These are phyloP conservation scores for Hanleya hanleyi DNA, from an alignment of 2,888 invertebrate species.

Conservation along the genomic window DNA sequence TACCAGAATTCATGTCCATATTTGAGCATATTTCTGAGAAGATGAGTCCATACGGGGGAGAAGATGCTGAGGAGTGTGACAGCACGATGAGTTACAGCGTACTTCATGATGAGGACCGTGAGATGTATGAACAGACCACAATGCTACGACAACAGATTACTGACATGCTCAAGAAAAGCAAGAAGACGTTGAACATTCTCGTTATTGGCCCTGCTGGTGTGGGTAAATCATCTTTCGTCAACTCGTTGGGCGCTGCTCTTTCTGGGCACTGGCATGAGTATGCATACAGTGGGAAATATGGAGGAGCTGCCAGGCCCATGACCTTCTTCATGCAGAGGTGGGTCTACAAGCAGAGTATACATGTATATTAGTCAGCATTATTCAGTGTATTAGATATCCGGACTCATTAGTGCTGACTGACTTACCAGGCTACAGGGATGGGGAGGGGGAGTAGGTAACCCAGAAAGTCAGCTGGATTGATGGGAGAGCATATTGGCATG, in stretches of 20 bases:
- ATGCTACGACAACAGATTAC: not conserved
- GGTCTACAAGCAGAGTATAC: too few species aligned
- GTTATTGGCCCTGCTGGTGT: slow-evolving; percentile 12
- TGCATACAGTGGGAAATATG: slow-evolving; percentile 17
- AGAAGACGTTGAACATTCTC: not conserved
- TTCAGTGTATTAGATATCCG: too few species aligned
- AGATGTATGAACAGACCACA: not conserved
- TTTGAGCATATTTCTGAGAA: not conserved
- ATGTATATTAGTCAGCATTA: too few species aligned
- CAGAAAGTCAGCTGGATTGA: too few species aligned
- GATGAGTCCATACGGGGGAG: not conserved
- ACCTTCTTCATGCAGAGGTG: not conserved
- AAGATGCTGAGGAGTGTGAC: not conserved
- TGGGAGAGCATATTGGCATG: too few species aligned
- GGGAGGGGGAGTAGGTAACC: too few species aligned
- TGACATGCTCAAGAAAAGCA: not conserved
- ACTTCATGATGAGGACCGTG: not conserved
- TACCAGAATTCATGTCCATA: not conserved
- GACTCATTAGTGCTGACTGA: too few species aligned
- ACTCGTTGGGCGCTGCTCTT: slow-evolving; percentile 18
- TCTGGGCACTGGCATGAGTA: slow-evolving; percentile 24
- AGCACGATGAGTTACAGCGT: not conserved
- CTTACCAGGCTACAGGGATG: too few species aligned
- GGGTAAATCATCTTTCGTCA: slow-evolving; percentile 29
- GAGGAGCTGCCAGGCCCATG: not conserved